phyloP scores from a whole-genome alignment of 2,888 invertebrate genomes.

The Eupithecia tripunctaria region DNA sequence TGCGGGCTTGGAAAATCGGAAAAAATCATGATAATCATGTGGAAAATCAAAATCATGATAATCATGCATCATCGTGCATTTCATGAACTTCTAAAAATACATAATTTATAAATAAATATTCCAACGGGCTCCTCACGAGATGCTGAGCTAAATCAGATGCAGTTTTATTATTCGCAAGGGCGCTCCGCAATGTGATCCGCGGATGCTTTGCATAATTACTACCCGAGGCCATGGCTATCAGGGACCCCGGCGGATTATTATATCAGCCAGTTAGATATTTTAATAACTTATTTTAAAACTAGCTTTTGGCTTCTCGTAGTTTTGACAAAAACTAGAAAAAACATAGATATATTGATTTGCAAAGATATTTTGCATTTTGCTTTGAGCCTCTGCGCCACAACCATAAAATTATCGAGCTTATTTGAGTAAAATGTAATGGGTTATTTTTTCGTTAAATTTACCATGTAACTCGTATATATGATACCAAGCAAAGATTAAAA shows the following conservation, averaged over 20 bases:
- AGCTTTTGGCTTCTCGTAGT: not conserved
- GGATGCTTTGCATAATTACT: slow-evolving; percentile 27
- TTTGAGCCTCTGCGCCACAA: too few species aligned
- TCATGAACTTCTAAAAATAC: not conserved
- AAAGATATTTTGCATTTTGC: too few species aligned
- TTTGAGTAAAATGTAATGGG: too few species aligned
- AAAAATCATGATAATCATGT: not conserved
- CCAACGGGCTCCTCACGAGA: not conserved
- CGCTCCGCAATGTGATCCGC: slow-evolving; percentile 19
- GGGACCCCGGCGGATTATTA: not conserved
- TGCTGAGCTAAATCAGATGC: slow-evolving; percentile 26
- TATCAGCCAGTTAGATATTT: not conserved
- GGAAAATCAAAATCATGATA: too few species aligned
- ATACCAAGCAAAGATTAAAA: too few species aligned
- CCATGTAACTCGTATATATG: too few species aligned
- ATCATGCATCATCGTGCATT: too few species aligned
- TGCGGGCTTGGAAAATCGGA: not conserved
- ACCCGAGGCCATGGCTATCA: not conserved
- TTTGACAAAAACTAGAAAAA: not conserved
- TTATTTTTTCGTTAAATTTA: too few species aligned
- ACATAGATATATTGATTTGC: too few species aligned
- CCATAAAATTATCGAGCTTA: too few species aligned
- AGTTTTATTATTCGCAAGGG: slow-evolving; percentile 12
- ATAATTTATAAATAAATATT: not conserved
- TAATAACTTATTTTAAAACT: not conserved